A percentile compares a stretch with the other conserved stretches of the same genome.
These are phyloP conservation scores for Andrena minutula DNA, from an alignment of 2,888 invertebrate genomes.

Conservation along the genomic window DNA sequence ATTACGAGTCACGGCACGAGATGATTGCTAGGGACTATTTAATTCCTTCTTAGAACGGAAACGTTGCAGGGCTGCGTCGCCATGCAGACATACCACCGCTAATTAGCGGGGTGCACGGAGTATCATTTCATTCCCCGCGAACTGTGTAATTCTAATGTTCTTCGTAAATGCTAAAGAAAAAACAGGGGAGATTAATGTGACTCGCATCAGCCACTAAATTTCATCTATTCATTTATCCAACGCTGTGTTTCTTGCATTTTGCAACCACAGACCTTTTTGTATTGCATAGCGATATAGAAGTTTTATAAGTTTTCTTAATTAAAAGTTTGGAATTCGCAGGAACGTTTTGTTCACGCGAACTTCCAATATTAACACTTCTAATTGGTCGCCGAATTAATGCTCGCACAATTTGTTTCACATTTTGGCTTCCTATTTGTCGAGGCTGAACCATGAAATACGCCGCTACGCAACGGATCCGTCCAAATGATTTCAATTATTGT, in stretches of 20 bases:
- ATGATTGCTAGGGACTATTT: slow-evolving; percentile 24
- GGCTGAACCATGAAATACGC: slow-evolving; percentile 11
- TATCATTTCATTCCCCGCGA: slow-evolving; percentile 1
- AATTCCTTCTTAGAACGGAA: slow-evolving; percentile 27
- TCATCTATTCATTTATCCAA: slow-evolving; percentile 4
- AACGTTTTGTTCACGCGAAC: background rate
- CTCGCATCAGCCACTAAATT: background rate
- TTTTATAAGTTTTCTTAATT: background rate
- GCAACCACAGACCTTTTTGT: background rate
- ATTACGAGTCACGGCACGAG: slow-evolving; percentile 4
- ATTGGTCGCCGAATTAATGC: background rate
- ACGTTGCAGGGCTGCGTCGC: slow-evolving; percentile 17
- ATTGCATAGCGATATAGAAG: background rate
- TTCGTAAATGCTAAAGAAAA: background rate
- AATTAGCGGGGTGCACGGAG: slow-evolving; percentile 19
- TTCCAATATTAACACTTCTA: background rate
- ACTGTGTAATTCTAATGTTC: slow-evolving; percentile 8
- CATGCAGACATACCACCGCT: background rate
- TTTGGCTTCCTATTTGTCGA: background rate
- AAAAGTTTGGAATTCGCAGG: background rate
- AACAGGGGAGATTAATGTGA: background rate
- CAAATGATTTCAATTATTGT: slow-evolving; percentile 1
- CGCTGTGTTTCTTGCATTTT: too few relatives aligned
- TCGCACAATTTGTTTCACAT: background rate
- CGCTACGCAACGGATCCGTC: background rate